These are phyloP conservation scores for Mactra quadrangularis DNA, from an alignment of 1,140 invertebrate genomes.

Conservation along the genomic window DNA sequence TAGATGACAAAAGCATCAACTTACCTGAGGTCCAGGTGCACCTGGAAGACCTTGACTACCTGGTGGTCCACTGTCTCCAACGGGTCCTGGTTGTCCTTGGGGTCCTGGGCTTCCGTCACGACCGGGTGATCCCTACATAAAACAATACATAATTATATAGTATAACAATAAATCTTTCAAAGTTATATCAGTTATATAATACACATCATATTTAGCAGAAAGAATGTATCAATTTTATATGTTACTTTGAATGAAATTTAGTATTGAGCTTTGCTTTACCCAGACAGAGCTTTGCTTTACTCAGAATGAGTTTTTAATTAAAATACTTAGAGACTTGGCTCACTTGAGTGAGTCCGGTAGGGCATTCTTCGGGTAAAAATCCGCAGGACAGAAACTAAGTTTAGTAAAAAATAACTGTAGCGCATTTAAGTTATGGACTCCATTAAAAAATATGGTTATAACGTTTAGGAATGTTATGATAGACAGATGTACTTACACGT, in stretches of 20 bases:
- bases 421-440: background rate
- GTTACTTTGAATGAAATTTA: background rate
- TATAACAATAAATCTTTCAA: too few relatives aligned
- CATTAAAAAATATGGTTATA: too few relatives aligned
- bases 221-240: background rate
- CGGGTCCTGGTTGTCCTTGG: conserved; percentile 69
- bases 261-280: background rate
- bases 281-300: too few relatives aligned
- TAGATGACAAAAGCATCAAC: too few relatives aligned
- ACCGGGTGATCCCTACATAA: conserved; percentile 64
- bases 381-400: conserved; percentile 1
- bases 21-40: conserved; percentile 71
- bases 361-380: too few relatives aligned
- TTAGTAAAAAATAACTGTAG: background rate
- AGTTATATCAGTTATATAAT: too few relatives aligned
- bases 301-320: too few relatives aligned
- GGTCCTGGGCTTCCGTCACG: conserved; percentile 67
- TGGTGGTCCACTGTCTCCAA: conserved; percentile 70
- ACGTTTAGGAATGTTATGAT: too few relatives aligned
- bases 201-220: too few relatives aligned
- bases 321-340: too few relatives aligned
- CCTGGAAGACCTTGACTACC: conserved; percentile 71
- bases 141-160: too few relatives aligned
- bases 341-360: too few relatives aligned
- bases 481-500: conserved; percentile 69